Conservation (phyloP, 2,888 invertebrate species). For the Corythucha ciliata region DNA sequence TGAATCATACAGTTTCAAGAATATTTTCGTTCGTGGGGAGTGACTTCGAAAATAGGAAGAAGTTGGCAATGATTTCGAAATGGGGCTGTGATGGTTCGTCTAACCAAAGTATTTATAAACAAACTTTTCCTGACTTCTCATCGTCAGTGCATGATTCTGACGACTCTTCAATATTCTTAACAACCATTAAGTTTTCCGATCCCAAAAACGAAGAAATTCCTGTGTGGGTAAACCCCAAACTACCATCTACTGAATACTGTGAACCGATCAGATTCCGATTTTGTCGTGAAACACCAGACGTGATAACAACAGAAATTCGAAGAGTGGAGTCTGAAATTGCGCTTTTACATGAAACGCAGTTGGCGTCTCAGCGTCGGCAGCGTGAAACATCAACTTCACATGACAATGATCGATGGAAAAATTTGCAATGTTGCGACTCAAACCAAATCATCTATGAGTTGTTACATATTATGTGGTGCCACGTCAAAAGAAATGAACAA, state of each 20-base stretch:
- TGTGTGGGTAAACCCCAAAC: constrained; percentile 32
- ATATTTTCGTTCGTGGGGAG: too few relatives aligned
- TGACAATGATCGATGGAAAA: constrained; percentile 39
- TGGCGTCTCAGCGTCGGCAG: neutral
- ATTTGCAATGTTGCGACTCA: constrained; percentile 39
- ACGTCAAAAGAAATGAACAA: constrained; percentile 32
- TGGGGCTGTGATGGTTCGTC: neutral
- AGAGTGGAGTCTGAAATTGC: neutral
- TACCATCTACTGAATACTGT: constrained; percentile 31
- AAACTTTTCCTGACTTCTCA: neutral
- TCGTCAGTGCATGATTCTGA: too few relatives aligned
- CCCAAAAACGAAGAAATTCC: too few relatives aligned
- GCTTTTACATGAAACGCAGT: neutral
- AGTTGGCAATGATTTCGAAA: neutral
- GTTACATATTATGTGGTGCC: constrained; percentile 38
- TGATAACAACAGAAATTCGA: constrained; percentile 22
- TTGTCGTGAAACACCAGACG: constrained; percentile 30
- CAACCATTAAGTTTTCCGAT: too few relatives aligned
- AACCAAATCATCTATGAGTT: constrained; percentile 37
- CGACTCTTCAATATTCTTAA: too few relatives aligned
- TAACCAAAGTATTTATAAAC: neutral
- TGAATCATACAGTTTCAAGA: too few relatives aligned
- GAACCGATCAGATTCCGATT: constrained; percentile 33
- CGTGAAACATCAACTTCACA: constrained; percentile 32
- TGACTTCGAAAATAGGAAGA: too few relatives aligned